Conservation (phyloP, 2,113 vertebrate genomes). For the Dolichotis patagonum region DNA sequence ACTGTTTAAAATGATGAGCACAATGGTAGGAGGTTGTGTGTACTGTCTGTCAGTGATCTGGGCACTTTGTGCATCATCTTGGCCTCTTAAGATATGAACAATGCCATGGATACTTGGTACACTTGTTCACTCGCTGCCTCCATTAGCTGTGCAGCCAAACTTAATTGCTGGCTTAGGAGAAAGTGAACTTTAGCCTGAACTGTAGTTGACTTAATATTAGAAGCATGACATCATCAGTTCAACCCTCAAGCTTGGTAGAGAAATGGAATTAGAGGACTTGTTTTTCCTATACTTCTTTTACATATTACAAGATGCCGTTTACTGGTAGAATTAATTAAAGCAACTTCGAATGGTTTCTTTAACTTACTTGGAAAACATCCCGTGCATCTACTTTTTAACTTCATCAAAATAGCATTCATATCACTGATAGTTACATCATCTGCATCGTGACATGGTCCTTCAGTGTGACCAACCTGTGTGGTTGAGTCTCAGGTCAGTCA, state of each 20-base stretch:
- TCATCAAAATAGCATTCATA: constrained; percentile 26
- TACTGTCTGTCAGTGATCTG: neutral
- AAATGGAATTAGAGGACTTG: constrained; percentile 1
- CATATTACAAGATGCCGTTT: neutral
- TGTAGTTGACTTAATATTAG: constrained; percentile 22
- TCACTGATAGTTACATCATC: neutral
- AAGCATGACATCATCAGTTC: constrained; percentile 12
- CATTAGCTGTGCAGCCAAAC: constrained; percentile 17
- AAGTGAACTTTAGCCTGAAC: neutral
- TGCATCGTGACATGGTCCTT: neutral
- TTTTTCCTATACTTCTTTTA: neutral
- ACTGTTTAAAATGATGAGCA: neutral
- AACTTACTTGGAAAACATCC: constrained; percentile 2
- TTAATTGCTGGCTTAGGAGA: constrained; percentile 44
- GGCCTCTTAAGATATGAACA: neutral
- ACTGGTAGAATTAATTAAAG: constrained; percentile 8
- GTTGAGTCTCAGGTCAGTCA: neutral
- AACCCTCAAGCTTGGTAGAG: neutral
- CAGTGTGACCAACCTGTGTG: neutral
- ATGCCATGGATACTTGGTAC: neutral
- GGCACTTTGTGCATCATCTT: neutral
- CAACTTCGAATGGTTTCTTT: constrained; percentile 33
- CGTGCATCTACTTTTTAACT: neutral
- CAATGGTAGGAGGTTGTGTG: neutral
- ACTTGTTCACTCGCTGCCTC: neutral